Conservation (phyloP, 2,888 invertebrate species). For the Desoria tigrina region DNA sequence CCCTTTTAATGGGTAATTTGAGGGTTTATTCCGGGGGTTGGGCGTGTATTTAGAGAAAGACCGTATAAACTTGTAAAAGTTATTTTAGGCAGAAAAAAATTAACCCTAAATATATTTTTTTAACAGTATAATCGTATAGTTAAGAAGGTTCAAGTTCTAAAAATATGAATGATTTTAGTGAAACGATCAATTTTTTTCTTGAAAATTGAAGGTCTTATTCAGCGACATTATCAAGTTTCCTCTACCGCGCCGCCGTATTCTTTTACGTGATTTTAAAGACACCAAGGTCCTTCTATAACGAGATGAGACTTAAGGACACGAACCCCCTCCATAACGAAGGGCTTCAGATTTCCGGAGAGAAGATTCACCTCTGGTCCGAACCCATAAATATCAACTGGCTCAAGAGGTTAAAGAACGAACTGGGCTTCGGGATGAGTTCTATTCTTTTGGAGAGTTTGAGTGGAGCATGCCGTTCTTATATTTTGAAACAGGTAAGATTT, state of each 20-base stretch:
- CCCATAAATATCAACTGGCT: constrained; percentile 45
- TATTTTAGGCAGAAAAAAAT: no score
- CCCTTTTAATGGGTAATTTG: no score
- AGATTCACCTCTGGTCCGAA: constrained; percentile 44
- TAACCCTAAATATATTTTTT: no score
- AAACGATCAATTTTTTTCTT: no score
- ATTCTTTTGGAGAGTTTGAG: constrained; percentile 42
- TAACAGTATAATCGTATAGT: no score
- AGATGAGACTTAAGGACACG: constrained; percentile 41
- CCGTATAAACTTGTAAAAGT: no score
- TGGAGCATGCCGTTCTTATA: constrained; percentile 39
- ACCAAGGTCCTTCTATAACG: constrained; percentile 44
- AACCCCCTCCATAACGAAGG: constrained; percentile 42
- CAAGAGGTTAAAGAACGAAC: constrained; percentile 39
- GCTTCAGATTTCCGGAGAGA: constrained; percentile 34
- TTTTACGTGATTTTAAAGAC: constrained; percentile 40
- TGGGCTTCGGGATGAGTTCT: constrained; percentile 44
- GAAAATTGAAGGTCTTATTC: no score
- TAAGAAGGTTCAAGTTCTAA: no score
- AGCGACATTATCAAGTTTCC: background rate
- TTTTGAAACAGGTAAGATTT: constrained; percentile 42
- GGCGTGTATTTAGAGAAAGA: no score
- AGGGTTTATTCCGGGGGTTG: no score
- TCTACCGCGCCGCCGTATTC: constrained; percentile 32
- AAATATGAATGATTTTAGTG: no score